Evolutionary conservation across 2,797 vertebrate genomes (phyloP).

Genomic region (Phataginus tetradactyla): DNA sequence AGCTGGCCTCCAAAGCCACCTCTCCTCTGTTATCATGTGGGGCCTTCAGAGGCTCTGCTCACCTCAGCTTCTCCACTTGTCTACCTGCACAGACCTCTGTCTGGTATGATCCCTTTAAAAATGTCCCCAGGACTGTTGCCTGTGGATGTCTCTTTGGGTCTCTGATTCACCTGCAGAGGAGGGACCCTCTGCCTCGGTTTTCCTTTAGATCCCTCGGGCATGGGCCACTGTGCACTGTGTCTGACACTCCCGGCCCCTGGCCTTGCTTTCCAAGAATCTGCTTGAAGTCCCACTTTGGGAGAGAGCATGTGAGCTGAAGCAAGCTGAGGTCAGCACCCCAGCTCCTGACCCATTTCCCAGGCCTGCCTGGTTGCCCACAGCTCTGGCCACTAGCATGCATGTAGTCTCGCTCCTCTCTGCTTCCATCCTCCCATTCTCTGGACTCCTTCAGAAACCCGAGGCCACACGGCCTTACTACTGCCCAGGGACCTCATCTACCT

Average conservation of each 20-base stretch:
- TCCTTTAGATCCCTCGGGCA: background rate
- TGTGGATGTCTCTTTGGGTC: background rate
- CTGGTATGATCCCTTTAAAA: background rate
- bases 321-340: background rate
- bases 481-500: background rate
- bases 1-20: background rate
- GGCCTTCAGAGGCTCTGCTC: background rate
- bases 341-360: background rate
- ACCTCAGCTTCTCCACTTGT: background rate
- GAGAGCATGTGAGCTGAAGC: no score
- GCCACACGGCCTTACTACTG: fast-evolving
- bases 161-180: background rate
- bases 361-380: background rate
- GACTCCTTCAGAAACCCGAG: background rate
- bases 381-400: fast-evolving
- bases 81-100: background rate
- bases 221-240: fast-evolving
- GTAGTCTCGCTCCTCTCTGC: background rate
- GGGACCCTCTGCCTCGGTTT: background rate
- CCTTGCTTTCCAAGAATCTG: fast-evolving
- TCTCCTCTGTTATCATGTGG: background rate
- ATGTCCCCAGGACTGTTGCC: background rate
- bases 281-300: background rate
- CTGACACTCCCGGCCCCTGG: background rate
- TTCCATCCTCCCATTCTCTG: background rate